Conservation (phyloP, 1,140 invertebrate genomes). For the Temnothorax nylanderi region DNA sequence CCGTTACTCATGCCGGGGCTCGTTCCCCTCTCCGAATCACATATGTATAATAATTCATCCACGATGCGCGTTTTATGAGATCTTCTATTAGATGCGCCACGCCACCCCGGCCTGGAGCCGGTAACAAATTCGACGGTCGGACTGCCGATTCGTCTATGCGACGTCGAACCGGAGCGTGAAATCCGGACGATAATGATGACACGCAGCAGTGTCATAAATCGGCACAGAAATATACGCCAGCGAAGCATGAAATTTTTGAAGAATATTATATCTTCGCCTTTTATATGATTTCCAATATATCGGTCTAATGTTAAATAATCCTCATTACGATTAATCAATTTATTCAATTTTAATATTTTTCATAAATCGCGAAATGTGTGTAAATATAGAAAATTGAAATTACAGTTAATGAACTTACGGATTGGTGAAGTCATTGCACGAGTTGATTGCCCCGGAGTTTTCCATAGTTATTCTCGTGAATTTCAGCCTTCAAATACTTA, state of each 20-base stretch:
- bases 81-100: constrained; percentile 76
- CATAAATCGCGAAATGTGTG: too few relatives aligned
- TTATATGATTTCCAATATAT: not conserved
- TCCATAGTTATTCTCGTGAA: not conserved
- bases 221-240: constrained; percentile 22
- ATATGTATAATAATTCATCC: constrained; percentile 81
- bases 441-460: not conserved
- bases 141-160: constrained; percentile 56
- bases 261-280: constrained; percentile 29
- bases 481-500: not conserved
- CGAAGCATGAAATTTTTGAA: constrained; percentile 34
- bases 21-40: constrained; percentile 69
- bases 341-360: not conserved
- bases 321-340: not conserved
- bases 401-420: not conserved
- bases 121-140: constrained; percentile 70
- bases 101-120: constrained; percentile 52
- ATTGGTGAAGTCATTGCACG: not conserved
- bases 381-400: constrained; percentile 1
- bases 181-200: constrained; percentile 65
- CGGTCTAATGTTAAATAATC: not conserved
- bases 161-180: constrained; percentile 34
- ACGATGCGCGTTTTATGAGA: constrained; percentile 79
- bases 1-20: constrained; percentile 76
- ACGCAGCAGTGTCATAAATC: constrained; percentile 60